These are phyloP conservation scores for Gnathonemus longibarbis DNA, from an alignment of 2,113 vertebrate species.

Conservation along the genomic window DNA sequence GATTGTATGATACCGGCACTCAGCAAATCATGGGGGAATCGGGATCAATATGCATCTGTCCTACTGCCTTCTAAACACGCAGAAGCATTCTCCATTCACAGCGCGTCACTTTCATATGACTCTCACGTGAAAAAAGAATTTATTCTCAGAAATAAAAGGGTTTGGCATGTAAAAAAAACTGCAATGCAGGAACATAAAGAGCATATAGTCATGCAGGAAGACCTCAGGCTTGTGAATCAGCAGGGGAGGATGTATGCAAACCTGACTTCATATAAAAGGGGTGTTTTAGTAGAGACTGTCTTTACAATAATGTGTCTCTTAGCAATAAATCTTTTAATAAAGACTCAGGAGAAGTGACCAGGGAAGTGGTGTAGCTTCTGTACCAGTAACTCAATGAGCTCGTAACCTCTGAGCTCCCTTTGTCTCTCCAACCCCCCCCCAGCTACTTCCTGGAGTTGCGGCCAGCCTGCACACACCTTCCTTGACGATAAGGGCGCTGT, in stretches of 20 bases:
- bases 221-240: neutral
- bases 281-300: neutral
- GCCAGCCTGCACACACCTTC: slow-evolving; percentile 63
- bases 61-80: neutral
- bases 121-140: neutral
- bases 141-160: neutral
- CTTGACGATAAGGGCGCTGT: slow-evolving; percentile 86
- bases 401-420: neutral
- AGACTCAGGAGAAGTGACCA: neutral
- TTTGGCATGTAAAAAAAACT: neutral
- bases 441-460: neutral
- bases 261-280: neutral
- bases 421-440: neutral
- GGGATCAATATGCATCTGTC: neutral
- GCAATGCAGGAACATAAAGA: neutral
- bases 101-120: neutral
- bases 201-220: neutral
- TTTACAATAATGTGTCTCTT: neutral
- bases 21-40: slow-evolving; percentile 55
- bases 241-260: neutral
- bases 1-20: slow-evolving; percentile 54
- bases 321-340: neutral
- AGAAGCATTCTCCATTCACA: neutral
- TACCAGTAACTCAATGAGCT: neutral
- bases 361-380: neutral